These are phyloP conservation scores for Cydia fagiglandana DNA, from an alignment of 1,140 invertebrate genomes.

Conservation along the genomic window DNA sequence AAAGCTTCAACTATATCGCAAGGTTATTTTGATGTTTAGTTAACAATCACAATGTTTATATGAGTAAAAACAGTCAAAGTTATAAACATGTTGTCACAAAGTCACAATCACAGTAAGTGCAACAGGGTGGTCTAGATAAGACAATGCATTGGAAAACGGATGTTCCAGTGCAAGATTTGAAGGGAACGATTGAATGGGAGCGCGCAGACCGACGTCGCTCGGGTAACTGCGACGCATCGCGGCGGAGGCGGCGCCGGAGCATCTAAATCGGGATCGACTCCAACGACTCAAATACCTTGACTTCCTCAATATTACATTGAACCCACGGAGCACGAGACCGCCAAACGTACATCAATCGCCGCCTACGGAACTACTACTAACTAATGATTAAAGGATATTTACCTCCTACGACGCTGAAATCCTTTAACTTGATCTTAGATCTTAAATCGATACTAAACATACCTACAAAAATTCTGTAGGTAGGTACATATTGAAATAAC, in stretches of 20 bases:
- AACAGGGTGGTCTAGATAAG: constrained; percentile 40
- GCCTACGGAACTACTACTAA: constrained; percentile 60
- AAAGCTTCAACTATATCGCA: constrained; percentile 29
- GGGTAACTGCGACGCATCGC: constrained; percentile 72
- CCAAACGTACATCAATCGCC: constrained; percentile 74
- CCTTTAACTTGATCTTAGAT: constrained; percentile 16
- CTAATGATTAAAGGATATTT: constrained; percentile 51
- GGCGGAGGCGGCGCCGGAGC: constrained; percentile 72
- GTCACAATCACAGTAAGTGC: constrained; percentile 40
- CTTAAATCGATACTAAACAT: neutral
- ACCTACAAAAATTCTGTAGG: neutral
- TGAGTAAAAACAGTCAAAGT: constrained; percentile 24
- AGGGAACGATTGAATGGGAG: constrained; percentile 54
- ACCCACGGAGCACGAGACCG: constrained; percentile 70
- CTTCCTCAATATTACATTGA: constrained; percentile 79
- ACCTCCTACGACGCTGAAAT: constrained; percentile 40
- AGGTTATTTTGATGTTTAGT: constrained; percentile 41
- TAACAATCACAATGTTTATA: constrained; percentile 33
- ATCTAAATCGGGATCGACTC: constrained; percentile 77
- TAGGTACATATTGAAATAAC: no score
- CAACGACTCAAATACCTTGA: constrained; percentile 78
- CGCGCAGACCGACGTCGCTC: constrained; percentile 69
- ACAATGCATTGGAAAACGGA: constrained; percentile 50
- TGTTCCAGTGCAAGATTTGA: constrained; percentile 45
- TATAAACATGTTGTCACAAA: constrained; percentile 34